phyloP scores from a whole-genome alignment of 2,113 vertebrate species.

The Saguinus imperator region DNA sequence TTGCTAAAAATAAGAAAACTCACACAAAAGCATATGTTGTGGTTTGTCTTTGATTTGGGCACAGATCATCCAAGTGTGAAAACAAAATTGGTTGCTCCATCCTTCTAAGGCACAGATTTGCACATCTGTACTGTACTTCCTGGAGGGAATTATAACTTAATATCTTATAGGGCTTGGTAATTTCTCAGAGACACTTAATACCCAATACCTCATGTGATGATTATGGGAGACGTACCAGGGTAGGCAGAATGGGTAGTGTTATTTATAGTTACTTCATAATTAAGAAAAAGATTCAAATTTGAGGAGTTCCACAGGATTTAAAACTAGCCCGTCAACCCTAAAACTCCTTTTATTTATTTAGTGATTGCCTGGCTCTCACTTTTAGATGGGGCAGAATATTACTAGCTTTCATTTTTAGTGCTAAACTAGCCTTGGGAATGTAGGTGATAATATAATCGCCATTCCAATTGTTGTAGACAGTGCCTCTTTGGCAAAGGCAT shows the following conservation, averaged over 20 bases:
- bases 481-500: not conserved
- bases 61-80: slow-evolving; percentile 63
- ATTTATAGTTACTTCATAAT: not conserved
- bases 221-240: not conserved
- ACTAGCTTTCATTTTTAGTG: not conserved
- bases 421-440: not conserved
- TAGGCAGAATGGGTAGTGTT: not conserved
- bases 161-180: not conserved
- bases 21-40: slow-evolving; percentile 41
- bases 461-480: not conserved
- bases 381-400: not conserved
- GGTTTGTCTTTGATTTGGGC: slow-evolving; percentile 52
- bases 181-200: slow-evolving; percentile 25
- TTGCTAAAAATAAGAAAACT: slow-evolving; percentile 61
- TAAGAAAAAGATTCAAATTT: not conserved
- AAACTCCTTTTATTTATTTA: not conserved
- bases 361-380: not conserved
- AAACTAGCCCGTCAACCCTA: not conserved
- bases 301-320: not conserved
- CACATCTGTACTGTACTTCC: slow-evolving; percentile 45
- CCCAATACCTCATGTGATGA: not conserved
- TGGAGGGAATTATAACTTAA: not conserved
- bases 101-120: slow-evolving; percentile 4
- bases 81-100: slow-evolving; percentile 44
- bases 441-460: not conserved